Conservation (phyloP, 2,113 vertebrate species). For the Cyprinodon variegatus region DNA sequence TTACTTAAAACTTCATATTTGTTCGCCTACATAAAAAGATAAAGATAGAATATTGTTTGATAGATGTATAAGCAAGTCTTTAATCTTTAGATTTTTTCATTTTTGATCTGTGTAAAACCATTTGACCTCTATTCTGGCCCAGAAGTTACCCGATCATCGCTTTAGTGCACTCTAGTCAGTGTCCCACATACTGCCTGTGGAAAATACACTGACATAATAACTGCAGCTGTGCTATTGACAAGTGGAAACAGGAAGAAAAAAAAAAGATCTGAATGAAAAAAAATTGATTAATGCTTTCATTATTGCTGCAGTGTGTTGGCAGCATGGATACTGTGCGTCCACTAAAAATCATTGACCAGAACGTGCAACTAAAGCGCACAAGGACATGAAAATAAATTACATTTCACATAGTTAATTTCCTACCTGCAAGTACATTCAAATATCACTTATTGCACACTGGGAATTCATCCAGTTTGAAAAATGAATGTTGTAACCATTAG, state of each 20-base stretch:
- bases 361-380: background rate
- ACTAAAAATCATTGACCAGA: background rate
- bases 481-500: conserved; percentile 3
- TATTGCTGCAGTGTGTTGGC: conserved; percentile 10
- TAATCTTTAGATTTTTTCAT: conserved; percentile 12
- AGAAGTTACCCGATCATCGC: conserved; percentile 32
- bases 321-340: conserved; percentile 1
- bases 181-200: conserved; percentile 52
- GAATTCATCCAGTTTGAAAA: conserved; percentile 13
- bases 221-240: conserved; percentile 49
- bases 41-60: too few species aligned
- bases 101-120: conserved; percentile 2
- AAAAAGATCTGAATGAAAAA: conserved; percentile 7
- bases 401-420: conserved; percentile 1
- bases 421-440: background rate
- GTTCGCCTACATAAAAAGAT: background rate
- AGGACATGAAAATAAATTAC: background rate
- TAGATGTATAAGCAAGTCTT: too few species aligned
- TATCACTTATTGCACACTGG: background rate
- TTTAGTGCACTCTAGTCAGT: conserved; percentile 7
- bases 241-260: conserved; percentile 43
- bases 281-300: conserved; percentile 47
- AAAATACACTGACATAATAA: conserved; percentile 60
- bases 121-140: conserved; percentile 20
- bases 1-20: background rate